Percentiles rank a stretch among this genome's conserved stretches.
Conservation (phyloP, 1,140 invertebrate genomes). For the Aphidius gifuensis region DNA sequence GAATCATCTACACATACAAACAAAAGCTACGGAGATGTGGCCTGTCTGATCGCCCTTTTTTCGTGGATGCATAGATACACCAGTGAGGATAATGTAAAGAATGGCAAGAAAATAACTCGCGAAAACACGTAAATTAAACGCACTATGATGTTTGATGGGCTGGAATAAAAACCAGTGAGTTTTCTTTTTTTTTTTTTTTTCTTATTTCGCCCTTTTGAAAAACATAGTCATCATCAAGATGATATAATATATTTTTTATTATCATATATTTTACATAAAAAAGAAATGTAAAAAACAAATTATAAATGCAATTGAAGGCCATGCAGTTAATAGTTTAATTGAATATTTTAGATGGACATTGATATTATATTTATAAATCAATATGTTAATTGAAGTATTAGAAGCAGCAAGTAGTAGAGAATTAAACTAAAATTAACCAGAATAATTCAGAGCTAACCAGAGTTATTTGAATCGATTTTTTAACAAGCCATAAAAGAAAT, state of each 20-base stretch:
- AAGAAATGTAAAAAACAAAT: not conserved
- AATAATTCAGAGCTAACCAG: no score
- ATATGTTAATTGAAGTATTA: not conserved
- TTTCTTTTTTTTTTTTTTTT: slow-evolving; percentile 25
- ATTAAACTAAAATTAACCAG: no score
- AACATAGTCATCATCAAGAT: slow-evolving; percentile 50
- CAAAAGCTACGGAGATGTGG: not conserved
- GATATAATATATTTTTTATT: slow-evolving; percentile 44
- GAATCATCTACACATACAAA: slow-evolving; percentile 1
- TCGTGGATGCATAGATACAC: not conserved
- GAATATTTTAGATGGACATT: not conserved
- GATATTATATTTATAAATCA: not conserved
- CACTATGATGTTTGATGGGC: slow-evolving; percentile 52
- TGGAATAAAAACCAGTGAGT: slow-evolving; percentile 45
- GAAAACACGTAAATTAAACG: slow-evolving; percentile 56
- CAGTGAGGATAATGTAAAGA: slow-evolving; percentile 13
- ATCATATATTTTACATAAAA: slow-evolving; percentile 18
- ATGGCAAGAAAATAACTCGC: slow-evolving; percentile 49
- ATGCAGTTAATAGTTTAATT: no score
- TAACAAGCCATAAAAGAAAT: no score
- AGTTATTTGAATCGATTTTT: no score
- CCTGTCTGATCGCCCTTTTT: no score
- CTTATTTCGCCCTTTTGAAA: slow-evolving; percentile 28
- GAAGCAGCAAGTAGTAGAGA: no score
- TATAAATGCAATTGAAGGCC: no score